Percentiles rank a stretch among this genome's conserved stretches.
These are phyloP conservation scores for Amblyraja radiata DNA, from an alignment of 2,797 vertebrate species.

Conservation along the genomic window DNA sequence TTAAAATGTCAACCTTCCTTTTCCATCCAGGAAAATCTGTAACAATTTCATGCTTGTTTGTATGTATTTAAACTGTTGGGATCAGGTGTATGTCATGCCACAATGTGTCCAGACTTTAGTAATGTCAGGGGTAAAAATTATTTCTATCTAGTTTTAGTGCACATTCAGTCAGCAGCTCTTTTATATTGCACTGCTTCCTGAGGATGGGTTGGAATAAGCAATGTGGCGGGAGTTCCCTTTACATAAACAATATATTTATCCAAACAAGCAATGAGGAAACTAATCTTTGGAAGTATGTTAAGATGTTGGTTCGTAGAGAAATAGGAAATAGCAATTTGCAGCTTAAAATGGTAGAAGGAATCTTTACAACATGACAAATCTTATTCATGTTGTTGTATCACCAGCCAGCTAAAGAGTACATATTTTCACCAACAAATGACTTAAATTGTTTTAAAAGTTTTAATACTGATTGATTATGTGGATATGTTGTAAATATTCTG, in stretches of 20 bases:
- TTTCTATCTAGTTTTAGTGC: not conserved
- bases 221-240: not conserved
- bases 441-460: not conserved
- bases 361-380: not conserved
- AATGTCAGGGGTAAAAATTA: not conserved
- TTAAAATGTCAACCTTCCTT: not conserved
- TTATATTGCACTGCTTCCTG: not conserved
- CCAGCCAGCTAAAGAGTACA: not conserved
- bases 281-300: not conserved
- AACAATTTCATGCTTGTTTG: not conserved
- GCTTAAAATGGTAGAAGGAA: not conserved
- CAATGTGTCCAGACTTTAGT: not conserved
- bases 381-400: not conserved
- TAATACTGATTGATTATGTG: not conserved
- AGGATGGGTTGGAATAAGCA: not conserved
- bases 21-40: not conserved
- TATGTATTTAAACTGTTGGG: constrained; percentile 7
- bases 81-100: not conserved
- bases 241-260: not conserved
- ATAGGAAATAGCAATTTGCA: not conserved
- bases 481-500: constrained; percentile 24
- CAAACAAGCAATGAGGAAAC: not conserved
- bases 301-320: not conserved
- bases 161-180: not conserved
- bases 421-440: not conserved